A percentile compares a stretch with the other conserved stretches of the same genome.
phyloP scores from a whole-genome alignment of 2,797 vertebrate genomes.

The Euphonia xanthogaster region DNA sequence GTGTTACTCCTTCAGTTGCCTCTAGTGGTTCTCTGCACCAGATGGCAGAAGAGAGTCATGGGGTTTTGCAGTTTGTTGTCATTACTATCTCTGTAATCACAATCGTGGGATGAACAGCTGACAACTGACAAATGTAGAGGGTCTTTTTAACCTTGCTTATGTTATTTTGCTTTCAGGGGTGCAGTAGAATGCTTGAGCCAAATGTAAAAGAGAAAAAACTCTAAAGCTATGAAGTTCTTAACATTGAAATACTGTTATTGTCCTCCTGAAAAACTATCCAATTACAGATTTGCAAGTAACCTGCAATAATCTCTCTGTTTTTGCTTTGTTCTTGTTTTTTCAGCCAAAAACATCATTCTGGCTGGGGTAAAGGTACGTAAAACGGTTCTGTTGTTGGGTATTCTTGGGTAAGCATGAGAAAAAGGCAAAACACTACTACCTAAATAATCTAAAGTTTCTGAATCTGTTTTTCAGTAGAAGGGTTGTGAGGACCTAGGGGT shows the following conservation, averaged over 20 bases:
- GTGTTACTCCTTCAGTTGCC: background rate
- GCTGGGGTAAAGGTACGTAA: constrained; percentile 93
- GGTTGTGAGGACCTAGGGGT: background rate
- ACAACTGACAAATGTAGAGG: background rate
- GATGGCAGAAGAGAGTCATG: background rate
- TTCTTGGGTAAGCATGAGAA: background rate
- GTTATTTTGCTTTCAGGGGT: background rate
- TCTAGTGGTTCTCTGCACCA: background rate
- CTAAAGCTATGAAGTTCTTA: background rate
- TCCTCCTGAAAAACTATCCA: background rate
- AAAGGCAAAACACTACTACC: background rate
- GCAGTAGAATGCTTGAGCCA: background rate
- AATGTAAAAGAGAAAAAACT: background rate
- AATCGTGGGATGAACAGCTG: background rate
- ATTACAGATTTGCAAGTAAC: background rate
- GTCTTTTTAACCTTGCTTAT: background rate
- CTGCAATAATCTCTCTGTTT: background rate
- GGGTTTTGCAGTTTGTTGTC: background rate
- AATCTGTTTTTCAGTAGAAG: background rate
- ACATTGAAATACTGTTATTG: background rate
- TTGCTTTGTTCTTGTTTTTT: constrained; percentile 27
- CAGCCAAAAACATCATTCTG: constrained; percentile 97
- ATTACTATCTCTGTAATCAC: background rate
- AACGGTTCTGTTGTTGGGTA: background rate
- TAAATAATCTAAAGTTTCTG: background rate